Base-by-base conservation (phyloP, 2,888 invertebrate genomes). In the Sarcophaga rosellei region DNA sequence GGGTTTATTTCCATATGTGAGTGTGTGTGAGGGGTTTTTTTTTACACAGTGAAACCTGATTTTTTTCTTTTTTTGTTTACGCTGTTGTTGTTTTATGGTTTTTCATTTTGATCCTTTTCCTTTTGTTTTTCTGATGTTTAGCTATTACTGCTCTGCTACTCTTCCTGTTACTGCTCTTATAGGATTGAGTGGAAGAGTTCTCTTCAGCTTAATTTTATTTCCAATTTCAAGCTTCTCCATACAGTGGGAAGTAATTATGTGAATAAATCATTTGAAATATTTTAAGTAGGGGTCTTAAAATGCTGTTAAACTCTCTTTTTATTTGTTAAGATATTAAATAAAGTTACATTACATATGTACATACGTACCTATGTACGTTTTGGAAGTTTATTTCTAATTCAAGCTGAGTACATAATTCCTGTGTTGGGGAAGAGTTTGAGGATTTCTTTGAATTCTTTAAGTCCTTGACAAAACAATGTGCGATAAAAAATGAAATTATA, bases 1-100 rank as follows among this genome's bases (percentile, higher is more conserved):
- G 68, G 65, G 45, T 84, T 84, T 80, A 73, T 73, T 76, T 53
- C 12, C 53, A 53, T 35, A 10, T 35, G 35, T 35, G 35, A 0
- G 35, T 73, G 62, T 86, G 72, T 63, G 2, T 80, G 80, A 76
- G 79, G 68, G 79, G 68, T 66, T 72, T 73, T 47, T 62, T 72
- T 5, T 12, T 73, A 76, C 77, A 59, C 73, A 62, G 35, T 20
- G n/a, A 63, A 77, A 73, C n/a, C 76, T 65, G 80, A 76, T 83
- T 80, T 74, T 45, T 59, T 62, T 57, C n/a, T 20, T 47, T 47
- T 66, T 62, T 10, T 69, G 74, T 74, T 75, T 45, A 20, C 3
- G 66, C 35, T 35, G 8, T 77, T 69, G 53, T 75, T 17, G 17
- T 62, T 66, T 44, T 53, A 6, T 76, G 69, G 4, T 11, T 17